These are phyloP conservation scores for Melanchra persicariae DNA, from an alignment of 2,888 invertebrate genomes.

Conservation along the genomic window DNA sequence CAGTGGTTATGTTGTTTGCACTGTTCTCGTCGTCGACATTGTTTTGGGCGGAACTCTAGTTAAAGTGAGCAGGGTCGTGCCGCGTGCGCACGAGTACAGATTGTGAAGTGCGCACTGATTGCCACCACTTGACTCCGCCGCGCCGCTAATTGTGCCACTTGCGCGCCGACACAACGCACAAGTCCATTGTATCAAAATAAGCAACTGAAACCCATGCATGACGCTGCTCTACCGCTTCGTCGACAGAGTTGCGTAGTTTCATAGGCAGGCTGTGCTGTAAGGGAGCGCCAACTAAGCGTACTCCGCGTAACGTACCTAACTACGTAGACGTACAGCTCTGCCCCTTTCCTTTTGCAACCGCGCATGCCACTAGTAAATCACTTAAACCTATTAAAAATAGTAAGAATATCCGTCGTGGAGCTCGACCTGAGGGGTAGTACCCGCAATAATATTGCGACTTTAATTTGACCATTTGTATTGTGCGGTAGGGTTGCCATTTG, in stretches of 20 bases:
- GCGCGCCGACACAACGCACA: constrained; percentile 25
- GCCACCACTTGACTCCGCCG: constrained; percentile 74
- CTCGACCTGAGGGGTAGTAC: neutral
- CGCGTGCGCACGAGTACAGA: constrained; percentile 9
- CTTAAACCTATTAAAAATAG: neutral
- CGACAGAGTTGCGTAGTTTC: neutral
- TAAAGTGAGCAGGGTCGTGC: constrained; percentile 1
- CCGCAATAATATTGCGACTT: too few species aligned
- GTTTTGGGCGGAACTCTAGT: neutral
- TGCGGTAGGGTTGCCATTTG: too few species aligned
- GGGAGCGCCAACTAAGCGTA: neutral
- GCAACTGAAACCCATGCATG: neutral
- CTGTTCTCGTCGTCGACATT: neutral
- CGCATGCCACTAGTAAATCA: neutral
- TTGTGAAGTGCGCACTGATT: constrained; percentile 68
- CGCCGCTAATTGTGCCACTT: constrained; percentile 66
- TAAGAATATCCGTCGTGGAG: neutral
- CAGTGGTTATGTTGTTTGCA: neutral
- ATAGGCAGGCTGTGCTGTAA: neutral
- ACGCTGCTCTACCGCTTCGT: neutral
- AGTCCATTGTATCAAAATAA: constrained; percentile 17
- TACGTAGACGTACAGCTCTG: too few species aligned
- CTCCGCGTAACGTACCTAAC: too few species aligned
- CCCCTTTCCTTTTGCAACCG: neutral
- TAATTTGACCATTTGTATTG: too few species aligned